Percentiles rank a stretch among this genome's conserved stretches.
Conservation (phyloP, 2,888 invertebrate genomes). For the Aleiodes testaceus region DNA sequence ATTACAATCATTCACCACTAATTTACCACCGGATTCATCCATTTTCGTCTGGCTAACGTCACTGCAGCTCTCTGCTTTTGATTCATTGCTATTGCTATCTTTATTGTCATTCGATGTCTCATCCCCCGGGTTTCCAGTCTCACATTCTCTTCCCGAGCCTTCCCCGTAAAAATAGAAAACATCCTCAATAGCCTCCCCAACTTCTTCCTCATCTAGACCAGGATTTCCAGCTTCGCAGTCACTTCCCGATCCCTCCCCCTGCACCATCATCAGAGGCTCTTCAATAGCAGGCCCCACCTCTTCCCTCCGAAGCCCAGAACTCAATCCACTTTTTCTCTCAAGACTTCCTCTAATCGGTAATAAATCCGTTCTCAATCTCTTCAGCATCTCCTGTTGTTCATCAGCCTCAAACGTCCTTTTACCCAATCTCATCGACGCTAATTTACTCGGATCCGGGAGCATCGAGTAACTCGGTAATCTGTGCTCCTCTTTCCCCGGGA, state of each 20-base stretch:
- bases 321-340: slow-evolving; percentile 50
- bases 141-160: slow-evolving; percentile 82
- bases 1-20: slow-evolving; percentile 46
- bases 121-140: slow-evolving; percentile 80
- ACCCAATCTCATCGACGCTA: slow-evolving; percentile 62
- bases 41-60: slow-evolving; percentile 41
- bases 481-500: slow-evolving; percentile 63
- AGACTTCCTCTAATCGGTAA: slow-evolving; percentile 62
- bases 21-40: slow-evolving; percentile 44
- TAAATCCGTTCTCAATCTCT: slow-evolving; percentile 65
- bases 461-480: slow-evolving; percentile 68
- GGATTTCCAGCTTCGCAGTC: slow-evolving; percentile 77
- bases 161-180: slow-evolving; percentile 81
- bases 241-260: slow-evolving; percentile 81
- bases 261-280: slow-evolving; percentile 82
- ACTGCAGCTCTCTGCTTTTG: slow-evolving; percentile 59
- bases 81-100: slow-evolving; percentile 64
- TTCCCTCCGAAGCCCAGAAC: slow-evolving; percentile 61
- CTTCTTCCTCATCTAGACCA: slow-evolving; percentile 42
- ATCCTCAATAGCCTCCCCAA: slow-evolving; percentile 85
- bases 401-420: slow-evolving; percentile 65
- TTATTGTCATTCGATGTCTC: slow-evolving; percentile 62
- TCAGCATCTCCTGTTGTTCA: slow-evolving; percentile 60
- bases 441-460: slow-evolving; percentile 68
- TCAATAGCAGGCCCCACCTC: slow-evolving; percentile 80